phyloP scores from a whole-genome alignment of 2,797 vertebrate species.

The Erethizon dorsatum region DNA sequence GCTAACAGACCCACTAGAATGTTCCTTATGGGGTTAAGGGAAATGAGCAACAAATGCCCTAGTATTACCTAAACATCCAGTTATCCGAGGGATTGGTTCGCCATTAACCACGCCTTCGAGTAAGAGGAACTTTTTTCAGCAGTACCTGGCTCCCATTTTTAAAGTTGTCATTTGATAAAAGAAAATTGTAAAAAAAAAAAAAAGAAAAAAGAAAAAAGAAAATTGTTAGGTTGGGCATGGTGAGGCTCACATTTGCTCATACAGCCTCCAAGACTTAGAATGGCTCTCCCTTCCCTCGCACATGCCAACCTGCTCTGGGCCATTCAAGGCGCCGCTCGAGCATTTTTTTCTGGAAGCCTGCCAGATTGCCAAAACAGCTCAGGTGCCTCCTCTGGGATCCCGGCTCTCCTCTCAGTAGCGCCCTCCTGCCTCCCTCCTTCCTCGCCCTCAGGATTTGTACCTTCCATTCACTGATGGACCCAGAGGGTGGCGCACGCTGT shows the following conservation, averaged over 20 bases:
- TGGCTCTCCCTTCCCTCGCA: not conserved
- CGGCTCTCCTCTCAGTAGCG: not conserved
- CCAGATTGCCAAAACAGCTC: not conserved
- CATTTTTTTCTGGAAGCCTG: not conserved
- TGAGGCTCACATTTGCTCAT: not conserved
- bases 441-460: not conserved
- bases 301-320: not conserved
- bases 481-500: not conserved
- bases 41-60: not conserved
- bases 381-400: not conserved
- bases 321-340: constrained; percentile 1
- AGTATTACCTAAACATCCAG: not conserved
- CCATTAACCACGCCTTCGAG: not conserved
- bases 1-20: not conserved
- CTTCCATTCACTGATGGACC: not conserved
- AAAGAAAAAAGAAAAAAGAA: constrained; percentile 37
- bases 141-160: not conserved
- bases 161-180: constrained; percentile 16
- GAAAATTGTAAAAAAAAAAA: not conserved
- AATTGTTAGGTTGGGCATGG: not conserved
- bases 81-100: not conserved
- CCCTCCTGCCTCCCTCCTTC: not conserved
- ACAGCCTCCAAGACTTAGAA: not conserved
- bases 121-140: not conserved
- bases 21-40: not conserved